Evolutionary conservation across 2,888 invertebrate genomes (phyloP), one percentile per base, ranked within the genome.

Genomic region (Acanthosepion pharaonis): DNA sequence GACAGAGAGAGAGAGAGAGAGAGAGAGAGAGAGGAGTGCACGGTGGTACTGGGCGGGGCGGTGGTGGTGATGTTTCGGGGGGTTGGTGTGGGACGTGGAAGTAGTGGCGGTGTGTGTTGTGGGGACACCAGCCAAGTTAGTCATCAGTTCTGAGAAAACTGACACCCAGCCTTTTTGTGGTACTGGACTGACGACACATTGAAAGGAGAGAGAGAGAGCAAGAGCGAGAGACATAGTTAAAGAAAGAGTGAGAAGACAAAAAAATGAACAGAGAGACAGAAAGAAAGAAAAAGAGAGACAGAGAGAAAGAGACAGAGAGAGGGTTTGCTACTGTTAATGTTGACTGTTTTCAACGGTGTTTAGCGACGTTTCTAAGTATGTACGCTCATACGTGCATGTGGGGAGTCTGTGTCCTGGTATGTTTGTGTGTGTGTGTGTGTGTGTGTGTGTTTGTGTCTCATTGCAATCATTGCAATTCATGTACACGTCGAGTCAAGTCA

Each of bases 291-390:
- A 33, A 23, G 23, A 33, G 25, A 91, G 91, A 91, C 25, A 91
- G 91, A 91, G 48, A 91, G 33, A 91, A 23, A 91, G 91, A 91
- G 91, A 33, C 8, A 91, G 91, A 91, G 91, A 91, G 91, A n/a
- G 91, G 33, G 5, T 8, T 5, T 4, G 91, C 33, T 20, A 42
- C 33, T 91, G 33, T 18, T 33, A 91, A 23, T n/a, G 91, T 59
- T 59, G 59, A 59, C 6, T 20, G 23, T 59, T 59, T 59, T 59
- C 59, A 59, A 59, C 59, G 20, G 59, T 59, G 59, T 59, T 59
- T 23, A 59, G 59, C 20, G 23, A 23, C 23, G 59, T 59, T 23
- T 59, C 5, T 59, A 23, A 23, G 59, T 59, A 6, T 59, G 59
- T 59, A 23, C 59, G 23, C 23, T 1, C 59, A 23, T 59, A 59